Percentiles rank a stretch among this genome's conserved stretches.
These are phyloP conservation scores for Plecotus auritus DNA, from an alignment of 2,113 vertebrate genomes.

Conservation along the genomic window DNA sequence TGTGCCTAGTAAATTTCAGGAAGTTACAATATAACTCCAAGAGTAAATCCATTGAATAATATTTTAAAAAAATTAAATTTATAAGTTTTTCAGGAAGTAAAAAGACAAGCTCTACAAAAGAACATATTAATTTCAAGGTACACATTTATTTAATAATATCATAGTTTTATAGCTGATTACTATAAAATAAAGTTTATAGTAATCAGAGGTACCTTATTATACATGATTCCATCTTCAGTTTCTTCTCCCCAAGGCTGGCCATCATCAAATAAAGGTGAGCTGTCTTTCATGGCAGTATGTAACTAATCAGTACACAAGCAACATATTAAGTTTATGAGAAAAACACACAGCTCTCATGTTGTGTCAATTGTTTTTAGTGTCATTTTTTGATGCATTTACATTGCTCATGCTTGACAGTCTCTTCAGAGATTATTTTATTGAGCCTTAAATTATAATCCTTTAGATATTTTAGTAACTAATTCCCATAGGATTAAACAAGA, in stretches of 20 bases:
- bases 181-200: not conserved
- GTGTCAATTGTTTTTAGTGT: not conserved
- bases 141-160: constrained; percentile 11
- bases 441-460: not conserved
- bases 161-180: not conserved
- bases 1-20: not conserved
- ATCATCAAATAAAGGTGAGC: constrained; percentile 76
- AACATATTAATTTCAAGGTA: not conserved
- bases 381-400: constrained; percentile 42
- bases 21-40: not conserved
- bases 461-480: constrained; percentile 28
- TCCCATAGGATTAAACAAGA: constrained; percentile 18
- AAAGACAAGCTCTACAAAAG: constrained; percentile 12
- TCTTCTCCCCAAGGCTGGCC: constrained; percentile 79
- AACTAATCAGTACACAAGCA: constrained; percentile 69
- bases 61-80: not conserved
- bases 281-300: constrained; percentile 77
- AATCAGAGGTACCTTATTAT: constrained; percentile 86
- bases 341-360: not conserved
- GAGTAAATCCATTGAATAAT: not conserved
- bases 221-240: constrained; percentile 87
- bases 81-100: not conserved
- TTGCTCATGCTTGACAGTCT: not conserved
- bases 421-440: not conserved
- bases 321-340: not conserved